These are phyloP conservation scores for Platichthys stellatus DNA, from an alignment of 2,113 vertebrate genomes.

Conservation along the genomic window DNA sequence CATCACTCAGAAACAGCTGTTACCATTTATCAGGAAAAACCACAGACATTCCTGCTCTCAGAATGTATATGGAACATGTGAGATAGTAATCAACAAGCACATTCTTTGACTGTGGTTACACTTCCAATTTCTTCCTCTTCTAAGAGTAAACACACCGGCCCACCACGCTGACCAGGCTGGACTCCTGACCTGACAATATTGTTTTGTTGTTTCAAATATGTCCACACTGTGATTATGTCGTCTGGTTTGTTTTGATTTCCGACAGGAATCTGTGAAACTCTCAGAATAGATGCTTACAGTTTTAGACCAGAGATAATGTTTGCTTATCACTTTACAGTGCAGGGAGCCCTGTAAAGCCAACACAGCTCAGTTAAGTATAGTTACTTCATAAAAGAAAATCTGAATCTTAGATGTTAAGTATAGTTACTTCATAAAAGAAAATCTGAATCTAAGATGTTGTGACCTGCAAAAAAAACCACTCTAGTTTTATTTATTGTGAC, in stretches of 20 bases:
- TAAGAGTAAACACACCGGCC: constrained; percentile 81
- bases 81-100: constrained; percentile 83
- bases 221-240: constrained; percentile 57
- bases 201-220: constrained; percentile 63
- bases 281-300: constrained; percentile 40
- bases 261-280: constrained; percentile 30
- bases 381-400: constrained; percentile 13
- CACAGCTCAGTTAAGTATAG: background rate
- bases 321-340: constrained; percentile 34
- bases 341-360: background rate
- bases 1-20: constrained; percentile 93
- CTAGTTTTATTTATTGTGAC: background rate
- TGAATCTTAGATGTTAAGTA: constrained; percentile 5
- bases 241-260: constrained; percentile 51
- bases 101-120: constrained; percentile 81
- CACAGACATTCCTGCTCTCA: constrained; percentile 85
- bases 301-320: constrained; percentile 42
- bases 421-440: constrained; percentile 13
- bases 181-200: constrained; percentile 65
- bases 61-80: constrained; percentile 86
- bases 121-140: constrained; percentile 81
- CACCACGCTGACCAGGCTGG: constrained; percentile 67
- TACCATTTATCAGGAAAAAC: constrained; percentile 91
- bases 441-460: constrained; percentile 9
- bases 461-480: background rate